phyloP scores from a whole-genome alignment of 2,797 vertebrate species.

The Gila robusta region DNA sequence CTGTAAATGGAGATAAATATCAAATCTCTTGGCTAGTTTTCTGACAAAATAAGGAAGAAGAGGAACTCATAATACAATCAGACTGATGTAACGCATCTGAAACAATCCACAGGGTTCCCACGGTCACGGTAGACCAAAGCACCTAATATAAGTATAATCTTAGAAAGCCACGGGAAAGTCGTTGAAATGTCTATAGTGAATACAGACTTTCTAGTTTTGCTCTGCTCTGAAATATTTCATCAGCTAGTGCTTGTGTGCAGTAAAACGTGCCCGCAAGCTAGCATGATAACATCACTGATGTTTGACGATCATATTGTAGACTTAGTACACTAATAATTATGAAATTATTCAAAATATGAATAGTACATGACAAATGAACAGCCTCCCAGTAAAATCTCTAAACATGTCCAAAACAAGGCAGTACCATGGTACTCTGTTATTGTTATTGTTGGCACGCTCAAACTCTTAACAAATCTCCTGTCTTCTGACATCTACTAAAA shows the following conservation, averaged over 20 bases:
- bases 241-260: not conserved
- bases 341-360: not conserved
- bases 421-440: not conserved
- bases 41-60: slow-evolving; percentile 16
- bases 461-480: not conserved
- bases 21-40: slow-evolving; percentile 5
- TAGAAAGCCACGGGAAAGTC: slow-evolving; percentile 4
- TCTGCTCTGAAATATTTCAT: slow-evolving; percentile 18
- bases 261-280: not conserved
- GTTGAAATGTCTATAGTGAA: slow-evolving; percentile 3
- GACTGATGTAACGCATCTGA: slow-evolving; percentile 39
- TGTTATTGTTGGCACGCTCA: not conserved
- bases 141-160: slow-evolving; percentile 13
- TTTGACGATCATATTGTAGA: not conserved
- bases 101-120: slow-evolving; percentile 6
- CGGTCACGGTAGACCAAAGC: not conserved
- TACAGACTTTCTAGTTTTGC: slow-evolving; percentile 6
- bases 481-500: not conserved
- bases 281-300: not conserved
- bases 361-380: not conserved
- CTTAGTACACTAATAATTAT: not conserved
- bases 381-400: not conserved
- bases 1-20: slow-evolving; percentile 16
- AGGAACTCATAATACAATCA: not conserved
- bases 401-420: not conserved